These are phyloP conservation scores for Lerema accius DNA, from an alignment of 1,140 invertebrate species.

Conservation along the genomic window DNA sequence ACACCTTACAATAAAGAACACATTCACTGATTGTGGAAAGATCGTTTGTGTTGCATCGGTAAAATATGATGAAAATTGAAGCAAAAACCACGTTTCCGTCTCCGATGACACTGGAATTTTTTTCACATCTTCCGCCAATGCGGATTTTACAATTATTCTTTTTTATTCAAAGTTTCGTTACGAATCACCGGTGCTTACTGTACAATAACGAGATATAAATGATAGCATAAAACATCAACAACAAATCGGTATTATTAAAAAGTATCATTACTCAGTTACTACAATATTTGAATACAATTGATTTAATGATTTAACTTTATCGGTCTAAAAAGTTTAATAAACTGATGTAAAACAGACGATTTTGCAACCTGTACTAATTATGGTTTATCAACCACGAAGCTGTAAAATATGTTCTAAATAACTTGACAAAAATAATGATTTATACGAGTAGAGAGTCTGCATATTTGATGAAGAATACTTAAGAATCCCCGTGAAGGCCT, in stretches of 20 bases:
- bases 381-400: not conserved
- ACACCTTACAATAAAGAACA: too few species aligned
- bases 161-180: conserved; percentile 29
- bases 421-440: conserved; percentile 10
- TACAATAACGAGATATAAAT: not conserved
- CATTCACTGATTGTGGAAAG: too few species aligned
- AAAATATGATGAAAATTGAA: too few species aligned
- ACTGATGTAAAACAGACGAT: too few species aligned
- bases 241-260: not conserved
- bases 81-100: conserved; percentile 34
- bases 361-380: too few species aligned
- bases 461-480: conserved; percentile 21
- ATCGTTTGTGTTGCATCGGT: too few species aligned
- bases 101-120: conserved; percentile 32
- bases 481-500: conserved; percentile 26
- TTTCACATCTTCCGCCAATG: conserved; percentile 23
- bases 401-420: not conserved
- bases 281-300: too few species aligned
- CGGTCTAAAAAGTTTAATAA: too few species aligned
- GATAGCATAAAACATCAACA: not conserved
- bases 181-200: conserved; percentile 26
- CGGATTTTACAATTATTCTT: conserved; percentile 37
- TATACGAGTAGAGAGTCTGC: conserved; percentile 4
- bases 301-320: too few species aligned
- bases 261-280: too few species aligned